Conservation (phyloP, 2,797 vertebrate species). For the Prionace glauca region DNA sequence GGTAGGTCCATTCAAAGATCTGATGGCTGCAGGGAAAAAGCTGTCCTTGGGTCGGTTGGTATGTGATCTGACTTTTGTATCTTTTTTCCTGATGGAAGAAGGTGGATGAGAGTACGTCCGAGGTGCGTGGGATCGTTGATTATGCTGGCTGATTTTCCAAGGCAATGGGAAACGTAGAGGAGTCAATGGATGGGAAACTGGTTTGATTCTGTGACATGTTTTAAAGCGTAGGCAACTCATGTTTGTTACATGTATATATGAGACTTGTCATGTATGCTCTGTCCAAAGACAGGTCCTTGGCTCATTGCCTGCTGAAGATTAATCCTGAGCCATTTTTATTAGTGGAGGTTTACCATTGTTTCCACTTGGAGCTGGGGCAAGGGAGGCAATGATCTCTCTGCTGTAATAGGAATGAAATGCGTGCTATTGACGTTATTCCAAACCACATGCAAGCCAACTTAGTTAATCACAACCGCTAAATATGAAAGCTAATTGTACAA, state of each 20-base stretch:
- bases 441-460: background rate
- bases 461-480: background rate
- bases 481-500: background rate
- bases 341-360: background rate
- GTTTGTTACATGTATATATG: background rate
- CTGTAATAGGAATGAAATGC: background rate
- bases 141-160: too few relatives aligned
- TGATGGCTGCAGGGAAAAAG: too few relatives aligned
- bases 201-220: background rate
- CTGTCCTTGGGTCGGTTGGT: too few relatives aligned
- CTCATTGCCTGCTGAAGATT: background rate
- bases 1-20: too few relatives aligned
- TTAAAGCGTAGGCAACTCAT: background rate
- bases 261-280: background rate
- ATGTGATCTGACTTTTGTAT: too few relatives aligned
- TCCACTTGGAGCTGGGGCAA: background rate
- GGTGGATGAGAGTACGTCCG: too few relatives aligned
- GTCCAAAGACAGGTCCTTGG: background rate
- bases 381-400: background rate
- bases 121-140: too few relatives aligned
- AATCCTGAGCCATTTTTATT: background rate
- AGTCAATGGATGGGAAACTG: too few relatives aligned
- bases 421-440: background rate
- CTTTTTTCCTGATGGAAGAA: too few relatives aligned
- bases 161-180: too few relatives aligned